These are phyloP conservation scores for Pseudomyrmex sp. DNA, from an alignment of 1,140 invertebrate genomes.

Conservation along the genomic window DNA sequence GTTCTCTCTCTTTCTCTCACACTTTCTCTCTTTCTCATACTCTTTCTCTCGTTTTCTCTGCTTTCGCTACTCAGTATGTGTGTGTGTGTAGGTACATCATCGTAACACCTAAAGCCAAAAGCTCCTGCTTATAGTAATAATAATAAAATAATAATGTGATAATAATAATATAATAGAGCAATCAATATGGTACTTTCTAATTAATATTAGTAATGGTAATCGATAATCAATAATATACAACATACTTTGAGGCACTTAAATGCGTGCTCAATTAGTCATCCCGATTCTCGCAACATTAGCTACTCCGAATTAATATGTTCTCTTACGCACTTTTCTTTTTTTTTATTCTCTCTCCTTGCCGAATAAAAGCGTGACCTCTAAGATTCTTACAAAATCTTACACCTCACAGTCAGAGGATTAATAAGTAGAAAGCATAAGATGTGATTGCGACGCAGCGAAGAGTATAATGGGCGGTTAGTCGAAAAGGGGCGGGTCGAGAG, in stretches of 20 bases:
- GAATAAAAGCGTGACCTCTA: slow-evolving; percentile 38
- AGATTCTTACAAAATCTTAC: slow-evolving; percentile 21
- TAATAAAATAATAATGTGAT: slow-evolving; percentile 49
- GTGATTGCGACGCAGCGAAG: slow-evolving; percentile 32
- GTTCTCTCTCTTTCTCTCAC: slow-evolving; percentile 23
- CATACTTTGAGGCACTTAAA: slow-evolving; percentile 86
- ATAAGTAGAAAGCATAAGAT: slow-evolving; percentile 25
- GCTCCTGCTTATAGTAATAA: slow-evolving; percentile 67
- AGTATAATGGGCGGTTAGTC: slow-evolving; percentile 30
- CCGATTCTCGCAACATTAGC: slow-evolving; percentile 55
- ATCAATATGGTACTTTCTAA: slow-evolving; percentile 67
- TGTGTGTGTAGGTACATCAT: slow-evolving; percentile 84
- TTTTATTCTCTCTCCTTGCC: slow-evolving; percentile 13
- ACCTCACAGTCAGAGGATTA: background rate
- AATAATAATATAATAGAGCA: slow-evolving; percentile 59
- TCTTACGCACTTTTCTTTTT: slow-evolving; percentile 4
- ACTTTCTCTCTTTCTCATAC: slow-evolving; percentile 35
- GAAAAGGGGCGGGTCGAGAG: slow-evolving; percentile 27
- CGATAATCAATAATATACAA: slow-evolving; percentile 82
- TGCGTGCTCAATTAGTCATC: slow-evolving; percentile 82
- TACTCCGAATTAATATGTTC: slow-evolving; percentile 38
- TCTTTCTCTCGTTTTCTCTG: slow-evolving; percentile 45
- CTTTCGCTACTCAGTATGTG: slow-evolving; percentile 65
- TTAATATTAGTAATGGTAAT: slow-evolving; percentile 81
- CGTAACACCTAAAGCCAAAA: slow-evolving; percentile 81